phyloP scores from a whole-genome alignment of 2,113 vertebrate genomes.

The Alaudala cheleensis region DNA sequence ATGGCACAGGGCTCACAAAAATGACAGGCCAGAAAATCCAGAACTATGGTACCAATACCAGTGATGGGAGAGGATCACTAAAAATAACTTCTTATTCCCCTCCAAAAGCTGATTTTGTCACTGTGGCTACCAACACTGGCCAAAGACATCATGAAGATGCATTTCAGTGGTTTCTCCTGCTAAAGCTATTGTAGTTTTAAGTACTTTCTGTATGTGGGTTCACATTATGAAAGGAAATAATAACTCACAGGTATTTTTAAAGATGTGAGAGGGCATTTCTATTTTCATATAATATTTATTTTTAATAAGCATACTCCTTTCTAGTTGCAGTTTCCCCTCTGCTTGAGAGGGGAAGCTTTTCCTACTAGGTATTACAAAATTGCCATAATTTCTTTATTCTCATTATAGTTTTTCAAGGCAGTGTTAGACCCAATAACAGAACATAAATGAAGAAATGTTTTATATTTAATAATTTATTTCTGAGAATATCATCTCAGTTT shows the following conservation, averaged over 20 bases:
- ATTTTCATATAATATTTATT: not conserved
- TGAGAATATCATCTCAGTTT: not conserved
- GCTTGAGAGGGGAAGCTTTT: not conserved
- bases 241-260: not conserved
- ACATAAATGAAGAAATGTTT: not conserved
- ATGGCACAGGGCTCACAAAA: not conserved
- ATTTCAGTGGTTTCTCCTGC: not conserved
- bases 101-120: not conserved
- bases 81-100: not conserved
- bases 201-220: not conserved
- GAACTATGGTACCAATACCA: not conserved
- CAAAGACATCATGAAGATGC: not conserved
- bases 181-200: not conserved
- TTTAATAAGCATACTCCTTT: not conserved
- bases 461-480: not conserved
- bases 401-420: not conserved
- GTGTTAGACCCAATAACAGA: not conserved
- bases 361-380: not conserved
- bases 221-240: not conserved
- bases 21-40: not conserved
- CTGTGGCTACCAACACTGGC: not conserved
- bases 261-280: not conserved
- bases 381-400: not conserved
- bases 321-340: not conserved
- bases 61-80: not conserved